Base-by-base conservation (phyloP, 2,113 vertebrate species). In the Bostrychus sinensis region DNA sequence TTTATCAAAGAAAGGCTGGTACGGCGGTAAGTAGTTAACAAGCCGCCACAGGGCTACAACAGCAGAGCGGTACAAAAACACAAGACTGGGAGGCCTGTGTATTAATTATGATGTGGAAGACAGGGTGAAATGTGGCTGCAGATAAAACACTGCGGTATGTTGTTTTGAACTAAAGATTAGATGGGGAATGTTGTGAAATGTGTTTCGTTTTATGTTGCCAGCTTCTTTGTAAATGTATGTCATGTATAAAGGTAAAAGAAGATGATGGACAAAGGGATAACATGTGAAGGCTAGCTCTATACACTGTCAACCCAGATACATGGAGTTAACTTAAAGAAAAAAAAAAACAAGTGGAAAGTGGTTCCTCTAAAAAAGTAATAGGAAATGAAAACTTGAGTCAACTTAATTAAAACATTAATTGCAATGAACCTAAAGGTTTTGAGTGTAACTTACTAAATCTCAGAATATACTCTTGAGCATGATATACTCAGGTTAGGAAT, bases 1-100 rank as follows among this genome's bases (percentile, higher is more conserved):
- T 68, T 60, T 50, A 82, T 80, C 81, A 89, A 81, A 78, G 72
- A 64, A 43, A 45, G 77, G 61, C 66, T 51, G 20, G 34, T 10
- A 55, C 7, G 10, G 73, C 34, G 55, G 23, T 64, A 65, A 58
- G 34, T 68, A 43, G 10, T 13, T 20, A 58, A 73, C 48, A 16
- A 64, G 71, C 70, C 56, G 66, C 72, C 69, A 55, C 32, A 67
- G 63, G 72, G 55, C 11, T 16, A 26, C 23, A 74, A 70, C 63
- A 38, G 70, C 36, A 10, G 8, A 20, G 17, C 10, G 3, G 9
- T 8, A 2, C 20, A 42, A 25, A 45, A 22, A 17, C 46, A 61
- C 46, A 57, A 60, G 43, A 8, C 28, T 65, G 23, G 65, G 53
- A 14, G 39, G 46, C 25, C 26, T 39, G 13, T 61, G n/a, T 23